Evolutionary conservation across 1,140 invertebrate genomes (phyloP).

Genomic region (Drosophila nannoptera): DNA sequence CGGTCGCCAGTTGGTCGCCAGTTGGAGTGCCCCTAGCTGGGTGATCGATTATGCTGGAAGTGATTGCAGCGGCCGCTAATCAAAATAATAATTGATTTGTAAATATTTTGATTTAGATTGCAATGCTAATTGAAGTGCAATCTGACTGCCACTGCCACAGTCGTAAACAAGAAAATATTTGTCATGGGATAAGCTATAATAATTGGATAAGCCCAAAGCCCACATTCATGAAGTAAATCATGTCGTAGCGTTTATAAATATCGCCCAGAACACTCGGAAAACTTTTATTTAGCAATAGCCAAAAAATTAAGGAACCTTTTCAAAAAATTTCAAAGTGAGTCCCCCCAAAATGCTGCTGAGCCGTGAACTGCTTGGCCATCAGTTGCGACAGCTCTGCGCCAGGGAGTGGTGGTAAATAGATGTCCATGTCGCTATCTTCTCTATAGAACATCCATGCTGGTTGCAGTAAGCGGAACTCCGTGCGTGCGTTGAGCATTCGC

Average conservation of each 20-base stretch:
- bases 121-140: constrained; percentile 61
- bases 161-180: not conserved
- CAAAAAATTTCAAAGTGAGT: not conserved
- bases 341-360: constrained; percentile 6
- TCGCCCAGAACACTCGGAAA: not conserved
- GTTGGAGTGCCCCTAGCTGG: constrained; percentile 45
- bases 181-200: too few relatives aligned
- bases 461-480: too few relatives aligned
- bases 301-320: constrained; percentile 1
- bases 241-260: not conserved
- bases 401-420: constrained; percentile 13
- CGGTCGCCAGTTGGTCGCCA: constrained; percentile 28
- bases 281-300: not conserved
- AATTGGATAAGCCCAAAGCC: too few relatives aligned
- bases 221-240: too few relatives aligned
- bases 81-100: constrained; percentile 71
- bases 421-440: not conserved
- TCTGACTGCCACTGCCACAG: constrained; percentile 7
- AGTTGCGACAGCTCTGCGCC: constrained; percentile 21
- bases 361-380: constrained; percentile 13
- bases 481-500: constrained; percentile 5
- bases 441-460: too few relatives aligned
- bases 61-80: constrained; percentile 54
- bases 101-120: constrained; percentile 69
- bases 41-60: constrained; percentile 74